A percentile compares a stretch with the other conserved stretches of the same genome.
Conservation (phyloP, 2,888 invertebrate genomes). For the Choristoneura rosaceana region DNA sequence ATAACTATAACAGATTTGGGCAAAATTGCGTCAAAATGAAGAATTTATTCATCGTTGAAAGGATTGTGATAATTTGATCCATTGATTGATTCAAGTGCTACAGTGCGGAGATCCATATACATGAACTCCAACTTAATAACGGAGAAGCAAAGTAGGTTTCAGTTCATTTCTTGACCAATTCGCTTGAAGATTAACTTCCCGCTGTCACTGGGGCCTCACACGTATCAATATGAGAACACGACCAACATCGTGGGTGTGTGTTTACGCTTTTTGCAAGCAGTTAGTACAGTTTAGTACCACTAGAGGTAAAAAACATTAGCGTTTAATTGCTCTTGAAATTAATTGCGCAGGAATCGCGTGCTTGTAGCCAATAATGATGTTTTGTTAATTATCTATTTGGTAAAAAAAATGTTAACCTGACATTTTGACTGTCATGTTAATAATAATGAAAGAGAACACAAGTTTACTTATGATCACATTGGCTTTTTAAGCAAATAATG, state of each 20-base stretch:
- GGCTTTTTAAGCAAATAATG: background rate
- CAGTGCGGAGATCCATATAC: too few species aligned
- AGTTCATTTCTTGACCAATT: too few species aligned
- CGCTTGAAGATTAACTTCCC: background rate
- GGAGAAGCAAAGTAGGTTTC: too few species aligned
- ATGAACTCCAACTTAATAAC: too few species aligned
- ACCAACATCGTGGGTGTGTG: constrained; percentile 32
- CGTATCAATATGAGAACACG: background rate
- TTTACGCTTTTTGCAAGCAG: constrained; percentile 40
- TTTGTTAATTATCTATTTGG: background rate
- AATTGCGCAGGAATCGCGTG: constrained; percentile 11
- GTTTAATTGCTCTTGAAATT: constrained; percentile 31
- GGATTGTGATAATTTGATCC: too few species aligned
- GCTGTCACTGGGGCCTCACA: constrained; percentile 20
- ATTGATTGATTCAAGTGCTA: too few species aligned
- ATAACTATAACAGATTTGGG: too few species aligned
- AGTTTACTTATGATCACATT: background rate
- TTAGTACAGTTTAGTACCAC: constrained; percentile 31
- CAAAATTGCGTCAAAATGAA: too few species aligned
- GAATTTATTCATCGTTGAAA: too few species aligned
- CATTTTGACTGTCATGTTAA: background rate
- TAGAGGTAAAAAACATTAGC: constrained; percentile 31
- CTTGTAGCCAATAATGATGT: background rate
- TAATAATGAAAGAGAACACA: background rate
- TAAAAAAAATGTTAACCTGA: background rate